Conservation (phyloP, 1,140 invertebrate genomes). For the Charaxes varanes region DNA sequence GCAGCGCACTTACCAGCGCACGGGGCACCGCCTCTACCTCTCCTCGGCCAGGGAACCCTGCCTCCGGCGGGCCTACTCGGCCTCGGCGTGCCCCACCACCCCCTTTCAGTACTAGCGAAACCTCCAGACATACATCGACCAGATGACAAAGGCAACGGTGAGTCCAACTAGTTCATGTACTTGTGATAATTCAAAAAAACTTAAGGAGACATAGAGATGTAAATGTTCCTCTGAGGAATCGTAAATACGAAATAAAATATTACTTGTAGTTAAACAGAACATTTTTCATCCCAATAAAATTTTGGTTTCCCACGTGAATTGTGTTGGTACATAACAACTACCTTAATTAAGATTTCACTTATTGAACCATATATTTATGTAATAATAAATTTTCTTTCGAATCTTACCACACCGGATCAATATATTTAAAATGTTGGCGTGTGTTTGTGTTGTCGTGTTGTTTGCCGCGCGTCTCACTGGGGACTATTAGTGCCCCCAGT, state of each 20-base stretch:
- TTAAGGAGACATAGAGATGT: too few relatives aligned
- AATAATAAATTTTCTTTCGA: too few relatives aligned
- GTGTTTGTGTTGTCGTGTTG: slow-evolving; percentile 54
- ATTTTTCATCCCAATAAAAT: too few relatives aligned
- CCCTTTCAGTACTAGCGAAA: slow-evolving; percentile 75
- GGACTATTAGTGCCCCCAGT: slow-evolving; percentile 63
- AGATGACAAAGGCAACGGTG: slow-evolving; percentile 77
- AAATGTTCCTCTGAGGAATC: too few relatives aligned
- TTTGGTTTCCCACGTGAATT: too few relatives aligned
- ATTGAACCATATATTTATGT: background rate
- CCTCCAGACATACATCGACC: slow-evolving; percentile 83
- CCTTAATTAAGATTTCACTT: too few relatives aligned
- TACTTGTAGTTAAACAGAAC: too few relatives aligned
- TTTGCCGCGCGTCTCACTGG: slow-evolving; percentile 59
- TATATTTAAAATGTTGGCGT: slow-evolving; percentile 60
- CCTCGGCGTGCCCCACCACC: slow-evolving; percentile 78
- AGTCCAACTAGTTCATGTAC: slow-evolving; percentile 37
- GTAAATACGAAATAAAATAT: too few relatives aligned
- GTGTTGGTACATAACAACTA: too few relatives aligned
- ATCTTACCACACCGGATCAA: slow-evolving; percentile 35
- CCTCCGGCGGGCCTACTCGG: slow-evolving; percentile 76
- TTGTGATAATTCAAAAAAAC: background rate
- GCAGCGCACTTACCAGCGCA: slow-evolving; percentile 90
- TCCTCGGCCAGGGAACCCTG: slow-evolving; percentile 82
- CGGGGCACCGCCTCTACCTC: slow-evolving; percentile 79